Evolutionary conservation across 2,888 invertebrate species (phyloP).

Genomic region (Heliconius ethilla): DNA sequence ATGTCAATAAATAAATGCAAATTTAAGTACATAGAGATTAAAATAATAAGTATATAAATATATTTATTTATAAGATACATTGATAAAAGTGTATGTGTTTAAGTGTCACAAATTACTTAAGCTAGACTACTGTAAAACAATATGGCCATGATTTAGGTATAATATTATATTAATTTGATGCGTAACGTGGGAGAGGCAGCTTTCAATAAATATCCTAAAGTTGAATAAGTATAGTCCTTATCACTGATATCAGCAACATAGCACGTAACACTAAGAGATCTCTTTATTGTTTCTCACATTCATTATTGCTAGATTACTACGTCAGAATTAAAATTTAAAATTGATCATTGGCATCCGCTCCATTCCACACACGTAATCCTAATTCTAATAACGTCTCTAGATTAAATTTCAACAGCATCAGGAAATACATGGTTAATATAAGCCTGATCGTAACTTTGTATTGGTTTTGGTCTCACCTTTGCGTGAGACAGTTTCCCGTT

Average conservation of each 20-base stretch:
- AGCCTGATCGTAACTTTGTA: slow-evolving; percentile 82
- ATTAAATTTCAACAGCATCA: slow-evolving; percentile 75
- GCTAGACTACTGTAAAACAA: slow-evolving; percentile 43
- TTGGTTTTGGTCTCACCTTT: slow-evolving; percentile 80
- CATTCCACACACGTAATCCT: slow-evolving; percentile 27
- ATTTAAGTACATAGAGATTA: slow-evolving; percentile 42
- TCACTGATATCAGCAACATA: slow-evolving; percentile 41
- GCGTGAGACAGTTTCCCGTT: slow-evolving; percentile 55
- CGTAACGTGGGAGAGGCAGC: slow-evolving; percentile 35
- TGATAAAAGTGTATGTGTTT: slow-evolving; percentile 40
- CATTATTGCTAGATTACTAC: slow-evolving; percentile 37
- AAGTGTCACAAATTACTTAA: slow-evolving; percentile 42
- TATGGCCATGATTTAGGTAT: slow-evolving; percentile 42
- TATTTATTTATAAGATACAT: slow-evolving; percentile 24
- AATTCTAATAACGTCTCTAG: slow-evolving; percentile 13
- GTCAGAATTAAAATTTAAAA: slow-evolving; percentile 14
- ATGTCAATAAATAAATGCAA: slow-evolving; percentile 52
- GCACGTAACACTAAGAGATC: slow-evolving; percentile 52
- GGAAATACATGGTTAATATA: slow-evolving; percentile 85
- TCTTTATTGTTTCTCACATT: slow-evolving; percentile 46
- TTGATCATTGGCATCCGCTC: slow-evolving; percentile 10
- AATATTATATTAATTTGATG: slow-evolving; percentile 33
- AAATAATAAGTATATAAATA: slow-evolving; percentile 32
- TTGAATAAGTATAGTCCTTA: slow-evolving; percentile 39
- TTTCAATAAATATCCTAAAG: slow-evolving; percentile 40